Percentiles rank a stretch among this genome's conserved stretches.
phyloP scores from a whole-genome alignment of 2,113 vertebrate genomes.

The Rhombomys opimus region DNA sequence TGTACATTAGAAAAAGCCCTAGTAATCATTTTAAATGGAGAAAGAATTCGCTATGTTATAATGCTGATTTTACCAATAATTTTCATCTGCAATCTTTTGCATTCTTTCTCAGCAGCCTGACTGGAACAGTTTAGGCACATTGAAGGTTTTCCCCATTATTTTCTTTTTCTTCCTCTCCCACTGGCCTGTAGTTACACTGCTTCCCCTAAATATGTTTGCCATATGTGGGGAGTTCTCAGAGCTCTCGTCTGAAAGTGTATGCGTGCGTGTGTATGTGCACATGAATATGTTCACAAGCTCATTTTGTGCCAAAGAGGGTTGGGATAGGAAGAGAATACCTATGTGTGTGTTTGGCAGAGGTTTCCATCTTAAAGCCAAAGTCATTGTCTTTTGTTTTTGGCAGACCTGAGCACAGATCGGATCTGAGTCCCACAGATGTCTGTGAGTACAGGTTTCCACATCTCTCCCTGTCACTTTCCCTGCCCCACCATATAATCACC shows the following conservation, averaged over 20 bases:
- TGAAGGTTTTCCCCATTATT: conserved; percentile 81
- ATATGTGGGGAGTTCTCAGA: conserved; percentile 74
- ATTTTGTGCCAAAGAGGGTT: background rate
- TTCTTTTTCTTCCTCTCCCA: conserved; percentile 80
- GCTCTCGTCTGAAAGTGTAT: conserved; percentile 68
- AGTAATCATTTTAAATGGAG: conserved; percentile 13
- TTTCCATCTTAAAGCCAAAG: conserved; percentile 54
- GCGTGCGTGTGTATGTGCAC: background rate
- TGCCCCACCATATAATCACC: conserved; percentile 38
- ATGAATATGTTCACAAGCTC: background rate
- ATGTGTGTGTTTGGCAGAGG: conserved; percentile 41
- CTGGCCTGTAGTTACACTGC: conserved; percentile 71
- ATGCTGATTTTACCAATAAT: conserved; percentile 72
- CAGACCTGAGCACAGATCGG: conserved; percentile 39
- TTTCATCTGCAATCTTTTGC: conserved; percentile 61
- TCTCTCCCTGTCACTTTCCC: conserved; percentile 68
- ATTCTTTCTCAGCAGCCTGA: conserved; percentile 65
- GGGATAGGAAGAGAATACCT: background rate
- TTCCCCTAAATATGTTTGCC: conserved; percentile 82
- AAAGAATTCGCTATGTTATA: conserved; percentile 48
- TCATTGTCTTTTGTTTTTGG: conserved; percentile 70
- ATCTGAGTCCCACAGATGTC: conserved; percentile 52
- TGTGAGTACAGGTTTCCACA: conserved; percentile 59
- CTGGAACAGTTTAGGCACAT: conserved; percentile 71
- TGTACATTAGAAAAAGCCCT: background rate